Evolutionary conservation across 2,888 invertebrate species (phyloP), one percentile per base, ranked within the genome.

Genomic region (Philereme vetulata): DNA sequence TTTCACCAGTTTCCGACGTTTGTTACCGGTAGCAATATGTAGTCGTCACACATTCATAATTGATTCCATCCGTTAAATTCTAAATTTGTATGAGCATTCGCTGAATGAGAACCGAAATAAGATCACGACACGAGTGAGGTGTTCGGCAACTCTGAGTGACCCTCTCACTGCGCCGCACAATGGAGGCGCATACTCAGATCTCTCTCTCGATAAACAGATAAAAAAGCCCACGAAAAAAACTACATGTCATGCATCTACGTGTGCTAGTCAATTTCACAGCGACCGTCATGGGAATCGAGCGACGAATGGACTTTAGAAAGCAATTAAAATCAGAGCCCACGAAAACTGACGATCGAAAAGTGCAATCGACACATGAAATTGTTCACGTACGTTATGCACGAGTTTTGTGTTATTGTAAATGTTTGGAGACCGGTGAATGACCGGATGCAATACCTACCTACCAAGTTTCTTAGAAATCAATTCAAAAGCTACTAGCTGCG

Each of bases 161-260:
- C 80, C 83, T 80, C 84, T 83, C 85, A 78, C 83, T 75, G 83
- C 73, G 81, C 75, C 72, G 83, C 86, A 89, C 90, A 90, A 90
- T 88, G 84, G 84, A 78, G 82, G 77, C 85, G 85, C 85, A 86
- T 82, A 82, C 85, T 84, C 82, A 86, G 90, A 88, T 68, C 68
- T 90, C 88, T 86, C 86, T 87, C 85, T 86, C 78, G 85, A 85
- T 86, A 90, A 90, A 90, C 83, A 85, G 73, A 72, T 66, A 76
- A 86, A 88, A 89, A 69, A 70, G 65, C 61, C 72, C 77, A 80
- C 82, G 81, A 83, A 86, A 88, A 90, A 90, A 92, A 88, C 88
- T 86, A 90, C 91, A 89, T 89, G 91, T 91, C 92, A 91, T 90
- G 92, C 89, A 90, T 88, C 89, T 88, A 89, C 89, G 90, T 90